These are phyloP conservation scores for Hemicordylus capensis DNA, from an alignment of 2,113 vertebrate species.

Conservation along the genomic window DNA sequence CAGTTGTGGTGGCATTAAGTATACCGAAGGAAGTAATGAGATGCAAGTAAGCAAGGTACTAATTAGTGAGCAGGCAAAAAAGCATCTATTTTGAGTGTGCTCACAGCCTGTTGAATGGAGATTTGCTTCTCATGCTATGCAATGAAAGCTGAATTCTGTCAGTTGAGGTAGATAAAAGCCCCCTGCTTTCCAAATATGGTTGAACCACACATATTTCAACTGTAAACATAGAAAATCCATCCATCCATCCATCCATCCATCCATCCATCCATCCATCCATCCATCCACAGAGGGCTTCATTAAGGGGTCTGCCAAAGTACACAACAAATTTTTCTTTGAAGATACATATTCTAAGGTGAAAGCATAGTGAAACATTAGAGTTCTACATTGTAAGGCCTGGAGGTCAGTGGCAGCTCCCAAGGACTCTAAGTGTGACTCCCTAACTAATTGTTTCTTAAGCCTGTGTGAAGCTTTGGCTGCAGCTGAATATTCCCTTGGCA, in stretches of 20 bases:
- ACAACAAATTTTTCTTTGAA: neutral
- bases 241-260: neutral
- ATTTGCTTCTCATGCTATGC: slow-evolving; percentile 42
- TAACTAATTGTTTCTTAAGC: too few species aligned
- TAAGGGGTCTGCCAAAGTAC: neutral
- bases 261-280: too few species aligned
- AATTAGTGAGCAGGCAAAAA: slow-evolving; percentile 40
- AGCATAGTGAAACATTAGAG: too few species aligned
- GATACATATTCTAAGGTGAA: too few species aligned
- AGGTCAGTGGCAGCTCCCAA: too few species aligned
- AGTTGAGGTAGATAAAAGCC: neutral
- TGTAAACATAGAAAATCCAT: neutral
- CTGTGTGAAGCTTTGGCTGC: too few species aligned
- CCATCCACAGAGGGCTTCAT: neutral
- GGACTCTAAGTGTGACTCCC: too few species aligned
- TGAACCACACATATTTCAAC: neutral
- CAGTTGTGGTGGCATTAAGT: slow-evolving; percentile 28
- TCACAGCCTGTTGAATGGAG: slow-evolving; percentile 20
- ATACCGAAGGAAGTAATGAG: slow-evolving; percentile 41
- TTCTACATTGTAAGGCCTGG: too few species aligned
- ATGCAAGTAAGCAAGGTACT: slow-evolving; percentile 49
- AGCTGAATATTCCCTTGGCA: too few species aligned
- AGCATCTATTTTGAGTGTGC: slow-evolving; percentile 42
- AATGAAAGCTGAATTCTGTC: slow-evolving; percentile 37
- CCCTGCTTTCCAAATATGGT: neutral